Conservation (phyloP, 2,797 vertebrate genomes). For the Melanotaenia boesemani region DNA sequence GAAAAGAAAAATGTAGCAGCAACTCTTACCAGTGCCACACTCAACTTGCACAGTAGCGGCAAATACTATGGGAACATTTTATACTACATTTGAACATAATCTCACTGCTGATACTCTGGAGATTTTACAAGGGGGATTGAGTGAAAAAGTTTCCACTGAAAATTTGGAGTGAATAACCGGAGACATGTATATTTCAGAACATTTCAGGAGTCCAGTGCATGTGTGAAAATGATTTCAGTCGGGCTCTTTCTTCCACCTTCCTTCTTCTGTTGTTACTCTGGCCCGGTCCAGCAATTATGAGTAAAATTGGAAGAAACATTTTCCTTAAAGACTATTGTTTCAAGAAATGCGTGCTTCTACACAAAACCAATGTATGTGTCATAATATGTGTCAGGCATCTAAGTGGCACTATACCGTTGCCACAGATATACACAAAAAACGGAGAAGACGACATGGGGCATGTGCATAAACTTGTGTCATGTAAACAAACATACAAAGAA, state of each 20-base stretch:
- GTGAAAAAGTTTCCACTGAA: not conserved
- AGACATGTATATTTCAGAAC: not conserved
- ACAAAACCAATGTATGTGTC: not conserved
- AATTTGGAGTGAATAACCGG: not conserved
- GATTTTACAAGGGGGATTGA: not conserved
- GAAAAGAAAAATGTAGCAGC: not conserved
- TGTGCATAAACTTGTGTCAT: not conserved
- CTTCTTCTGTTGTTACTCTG: too few relatives aligned
- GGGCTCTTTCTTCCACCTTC: too few relatives aligned
- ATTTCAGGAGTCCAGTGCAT: not conserved
- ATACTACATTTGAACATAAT: not conserved
- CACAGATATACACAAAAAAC: not conserved
- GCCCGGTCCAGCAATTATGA: too few relatives aligned
- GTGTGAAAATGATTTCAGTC: too few relatives aligned
- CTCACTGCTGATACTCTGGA: not conserved
- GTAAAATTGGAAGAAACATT: too few relatives aligned
- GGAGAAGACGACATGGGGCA: not conserved
- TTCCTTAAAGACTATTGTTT: too few relatives aligned
- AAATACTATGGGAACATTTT: not conserved
- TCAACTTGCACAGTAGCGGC: too few relatives aligned
- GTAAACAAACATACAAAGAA: not conserved
- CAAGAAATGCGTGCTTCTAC: not conserved
- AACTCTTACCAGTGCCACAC: too few relatives aligned
- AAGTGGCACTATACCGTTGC: not conserved
- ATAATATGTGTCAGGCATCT: not conserved